These are phyloP conservation scores for Drosophila prolongata DNA, from an alignment of 2,888 invertebrate species.

Conservation along the genomic window DNA sequence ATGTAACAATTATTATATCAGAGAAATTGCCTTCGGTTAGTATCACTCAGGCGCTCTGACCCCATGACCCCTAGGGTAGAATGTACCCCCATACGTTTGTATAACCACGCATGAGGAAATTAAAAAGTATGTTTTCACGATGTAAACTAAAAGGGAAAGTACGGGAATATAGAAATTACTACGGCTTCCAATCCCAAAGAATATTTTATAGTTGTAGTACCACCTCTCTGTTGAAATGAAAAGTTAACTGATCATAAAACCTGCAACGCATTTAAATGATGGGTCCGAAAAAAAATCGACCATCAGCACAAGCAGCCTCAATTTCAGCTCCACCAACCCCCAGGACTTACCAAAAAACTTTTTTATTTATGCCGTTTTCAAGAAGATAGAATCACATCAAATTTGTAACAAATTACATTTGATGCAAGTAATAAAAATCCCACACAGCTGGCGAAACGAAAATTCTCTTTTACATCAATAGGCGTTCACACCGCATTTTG, in stretches of 20 bases:
- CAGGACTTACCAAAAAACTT: conserved; percentile 36
- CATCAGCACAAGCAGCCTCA: conserved; percentile 37
- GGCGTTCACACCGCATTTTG: conserved; percentile 73
- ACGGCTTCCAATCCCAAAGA: not conserved
- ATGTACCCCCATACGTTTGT: too few relatives aligned
- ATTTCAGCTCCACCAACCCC: conserved; percentile 21
- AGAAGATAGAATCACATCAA: conserved; percentile 81
- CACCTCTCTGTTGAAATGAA: conserved; percentile 38
- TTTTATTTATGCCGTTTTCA: conserved; percentile 69
- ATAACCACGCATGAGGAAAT: too few relatives aligned
- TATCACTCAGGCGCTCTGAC: too few relatives aligned
- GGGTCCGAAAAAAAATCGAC: conserved; percentile 37
- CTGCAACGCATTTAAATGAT: conserved; percentile 72
- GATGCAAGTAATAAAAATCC: conserved; percentile 75
- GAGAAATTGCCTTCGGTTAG: too few relatives aligned
- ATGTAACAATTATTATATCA: too few relatives aligned
- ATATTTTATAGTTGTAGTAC: conserved; percentile 7
- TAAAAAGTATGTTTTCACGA: too few relatives aligned
- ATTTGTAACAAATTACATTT: conserved; percentile 82
- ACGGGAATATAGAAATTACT: not conserved
- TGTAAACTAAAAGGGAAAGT: too few relatives aligned
- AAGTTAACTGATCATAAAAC: conserved; percentile 69
- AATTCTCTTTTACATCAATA: conserved; percentile 46
- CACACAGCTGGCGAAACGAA: conserved; percentile 61
- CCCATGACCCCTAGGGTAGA: too few relatives aligned